Conservation (phyloP, 2,797 vertebrate genomes). For the Crocodylus rhombifer region DNA sequence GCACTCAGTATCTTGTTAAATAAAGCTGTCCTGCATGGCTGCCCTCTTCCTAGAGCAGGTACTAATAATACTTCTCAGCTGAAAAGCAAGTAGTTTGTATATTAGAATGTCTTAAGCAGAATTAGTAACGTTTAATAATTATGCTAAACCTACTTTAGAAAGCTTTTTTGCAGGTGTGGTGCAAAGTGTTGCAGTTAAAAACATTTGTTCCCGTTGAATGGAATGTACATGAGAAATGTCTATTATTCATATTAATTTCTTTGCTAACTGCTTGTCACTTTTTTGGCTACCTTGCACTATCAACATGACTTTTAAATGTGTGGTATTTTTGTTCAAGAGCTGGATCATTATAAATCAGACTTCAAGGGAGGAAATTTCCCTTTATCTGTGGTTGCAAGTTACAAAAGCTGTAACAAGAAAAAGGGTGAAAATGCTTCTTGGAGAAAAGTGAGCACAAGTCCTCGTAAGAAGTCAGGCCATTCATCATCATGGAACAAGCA, state of each 20-base stretch:
- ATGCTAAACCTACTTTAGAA: background rate
- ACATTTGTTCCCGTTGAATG: background rate
- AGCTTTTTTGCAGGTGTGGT: background rate
- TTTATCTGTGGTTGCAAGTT: conserved; percentile 86
- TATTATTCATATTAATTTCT: background rate
- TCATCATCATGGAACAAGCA: conserved; percentile 81
- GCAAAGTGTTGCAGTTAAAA: background rate
- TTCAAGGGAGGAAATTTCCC: conserved; percentile 90
- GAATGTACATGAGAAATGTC: background rate
- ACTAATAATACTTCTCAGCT: background rate
- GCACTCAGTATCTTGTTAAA: conserved; percentile 96
- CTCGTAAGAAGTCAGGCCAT: conserved; percentile 87
- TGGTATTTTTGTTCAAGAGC: conserved; percentile 83
- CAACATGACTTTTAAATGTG: background rate
- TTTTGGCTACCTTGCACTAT: background rate
- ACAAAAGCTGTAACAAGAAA: conserved; percentile 84
- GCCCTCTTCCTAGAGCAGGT: conserved; percentile 92
- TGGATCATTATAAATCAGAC: conserved; percentile 87
- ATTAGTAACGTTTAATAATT: background rate
- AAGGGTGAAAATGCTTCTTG: conserved; percentile 85
- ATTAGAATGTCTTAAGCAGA: background rate
- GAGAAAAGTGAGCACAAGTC: conserved; percentile 93
- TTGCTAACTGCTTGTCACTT: background rate
- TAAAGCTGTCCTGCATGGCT: conserved; percentile 91
- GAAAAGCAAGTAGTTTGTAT: background rate